phyloP scores from a whole-genome alignment of 2,113 vertebrate genomes.

The Scartelaos histophorus region DNA sequence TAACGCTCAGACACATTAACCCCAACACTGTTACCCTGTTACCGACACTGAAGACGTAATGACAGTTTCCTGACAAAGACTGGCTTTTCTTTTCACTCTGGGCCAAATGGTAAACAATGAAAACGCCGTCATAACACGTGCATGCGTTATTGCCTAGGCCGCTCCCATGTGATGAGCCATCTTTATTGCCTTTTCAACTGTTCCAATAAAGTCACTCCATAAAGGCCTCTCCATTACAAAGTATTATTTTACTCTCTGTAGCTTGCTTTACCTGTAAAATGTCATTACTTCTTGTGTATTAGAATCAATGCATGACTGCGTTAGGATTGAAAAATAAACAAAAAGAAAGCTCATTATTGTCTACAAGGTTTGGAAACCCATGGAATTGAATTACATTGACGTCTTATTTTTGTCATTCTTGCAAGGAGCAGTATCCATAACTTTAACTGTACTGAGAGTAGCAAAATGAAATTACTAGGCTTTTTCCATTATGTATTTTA shows the following conservation, averaged over 20 bases:
- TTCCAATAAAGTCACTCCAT: conserved; percentile 51
- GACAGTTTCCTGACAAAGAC: neutral
- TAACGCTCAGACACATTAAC: conserved; percentile 28
- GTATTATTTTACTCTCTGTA: conserved; percentile 22
- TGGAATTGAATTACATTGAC: neutral
- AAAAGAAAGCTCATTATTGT: neutral
- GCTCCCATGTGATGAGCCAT: conserved; percentile 32
- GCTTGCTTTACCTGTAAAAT: conserved; percentile 28
- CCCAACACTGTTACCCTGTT: no score
- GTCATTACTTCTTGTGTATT: conserved; percentile 18
- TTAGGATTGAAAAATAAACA: neutral
- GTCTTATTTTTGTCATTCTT: neutral
- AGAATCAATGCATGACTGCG: neutral
- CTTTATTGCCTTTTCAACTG: conserved; percentile 53
- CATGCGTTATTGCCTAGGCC: conserved; percentile 24
- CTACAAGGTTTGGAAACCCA: neutral
- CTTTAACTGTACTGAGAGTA: no score
- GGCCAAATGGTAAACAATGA: conserved; percentile 1
- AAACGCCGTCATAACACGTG: neutral
- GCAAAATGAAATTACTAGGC: no score
- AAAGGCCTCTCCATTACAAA: conserved; percentile 31
- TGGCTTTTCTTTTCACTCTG: neutral
- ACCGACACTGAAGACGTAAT: neutral
- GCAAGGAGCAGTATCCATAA: neutral
- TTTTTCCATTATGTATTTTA: no score